Evolutionary conservation across 2,797 vertebrate genomes (phyloP).

Genomic region (Nannoperca obscura): DNA sequence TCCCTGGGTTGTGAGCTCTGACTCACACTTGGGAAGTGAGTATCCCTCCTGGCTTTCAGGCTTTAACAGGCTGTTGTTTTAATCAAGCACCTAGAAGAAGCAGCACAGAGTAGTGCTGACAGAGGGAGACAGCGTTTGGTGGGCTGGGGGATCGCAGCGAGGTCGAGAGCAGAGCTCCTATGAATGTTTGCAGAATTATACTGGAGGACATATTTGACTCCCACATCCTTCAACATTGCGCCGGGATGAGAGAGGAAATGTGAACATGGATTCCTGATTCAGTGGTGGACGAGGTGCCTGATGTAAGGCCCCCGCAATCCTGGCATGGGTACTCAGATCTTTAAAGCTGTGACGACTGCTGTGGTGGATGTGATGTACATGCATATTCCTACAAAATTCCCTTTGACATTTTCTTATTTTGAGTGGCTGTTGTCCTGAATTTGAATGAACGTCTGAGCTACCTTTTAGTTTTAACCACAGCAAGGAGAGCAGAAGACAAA

Average conservation of each 20-base stretch:
- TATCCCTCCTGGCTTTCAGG: slow-evolving; percentile 17
- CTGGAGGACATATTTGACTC: slow-evolving; percentile 50
- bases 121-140: not conserved
- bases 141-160: slow-evolving; percentile 16
- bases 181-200: slow-evolving; percentile 26
- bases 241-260: slow-evolving; percentile 22
- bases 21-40: slow-evolving; percentile 30
- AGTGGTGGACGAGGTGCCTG: slow-evolving; percentile 48
- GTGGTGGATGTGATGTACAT: slow-evolving; percentile 16
- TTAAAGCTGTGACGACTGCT: slow-evolving; percentile 37
- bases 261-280: slow-evolving; percentile 35
- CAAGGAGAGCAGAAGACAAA: not conserved
- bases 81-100: slow-evolving; percentile 55
- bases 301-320: slow-evolving; percentile 70
- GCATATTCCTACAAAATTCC: slow-evolving; percentile 22
- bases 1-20: slow-evolving; percentile 22
- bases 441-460: not conserved
- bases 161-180: not conserved
- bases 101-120: slow-evolving; percentile 16
- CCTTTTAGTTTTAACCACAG: not conserved
- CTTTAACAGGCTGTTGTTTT: slow-evolving; percentile 65
- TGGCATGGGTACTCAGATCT: slow-evolving; percentile 28
- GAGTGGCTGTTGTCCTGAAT: slow-evolving; percentile 6
- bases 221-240: slow-evolving; percentile 29
- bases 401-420: not conserved